Evolutionary conservation across 2,888 invertebrate species (phyloP), one percentile per base, ranked within the genome.

Genomic region (Bugula neritina): DNA sequence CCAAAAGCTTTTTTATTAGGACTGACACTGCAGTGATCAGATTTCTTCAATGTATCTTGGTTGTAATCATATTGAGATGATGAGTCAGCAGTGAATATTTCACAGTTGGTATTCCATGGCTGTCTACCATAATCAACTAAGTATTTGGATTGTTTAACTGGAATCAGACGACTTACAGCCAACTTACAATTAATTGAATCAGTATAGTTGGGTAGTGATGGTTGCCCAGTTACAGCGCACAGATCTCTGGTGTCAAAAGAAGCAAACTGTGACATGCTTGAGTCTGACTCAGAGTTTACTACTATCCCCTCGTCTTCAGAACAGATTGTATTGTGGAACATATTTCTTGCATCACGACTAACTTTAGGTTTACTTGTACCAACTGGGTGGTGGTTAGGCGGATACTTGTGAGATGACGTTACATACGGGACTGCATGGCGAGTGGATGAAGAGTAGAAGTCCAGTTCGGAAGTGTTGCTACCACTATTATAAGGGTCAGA

Each of bases 291-390:
- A 29, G 63, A 63, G n/a, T 63, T 63, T 3, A 63, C 27, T 3
- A 63, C 63, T 31, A 63, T 63, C 2, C 63, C 63, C 27, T 63
- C 63, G 31, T 63, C 63, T 63, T 63, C 63, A 5, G 63, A 63
- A 31, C 27, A 63, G 13, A 27, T 27, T 10, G 27, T 63, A 31
- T 27, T 63, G 43, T 43, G 43, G 5, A 10, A 10, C 5, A 5
- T 43, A 43, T 5, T 10, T 43, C 43, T 5, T 43, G 10, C 43
- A 10, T 17, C 43, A 5, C 17, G 43, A 17, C 43, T 43, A 31
- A 31, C 27, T 2, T 25, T 3, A 3, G 63, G 31, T 34, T 27
- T 63, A 27, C 25, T 63, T 10, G 29, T 27, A 31, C 27, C 27
- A 13, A 57, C 57, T 13, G 52, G 52, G 17, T 52, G 52, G 17